A percentile compares a stretch with the other conserved stretches of the same genome.
Evolutionary conservation across 2,113 vertebrate genomes (phyloP).

Genomic region (Trogon surrucura): DNA sequence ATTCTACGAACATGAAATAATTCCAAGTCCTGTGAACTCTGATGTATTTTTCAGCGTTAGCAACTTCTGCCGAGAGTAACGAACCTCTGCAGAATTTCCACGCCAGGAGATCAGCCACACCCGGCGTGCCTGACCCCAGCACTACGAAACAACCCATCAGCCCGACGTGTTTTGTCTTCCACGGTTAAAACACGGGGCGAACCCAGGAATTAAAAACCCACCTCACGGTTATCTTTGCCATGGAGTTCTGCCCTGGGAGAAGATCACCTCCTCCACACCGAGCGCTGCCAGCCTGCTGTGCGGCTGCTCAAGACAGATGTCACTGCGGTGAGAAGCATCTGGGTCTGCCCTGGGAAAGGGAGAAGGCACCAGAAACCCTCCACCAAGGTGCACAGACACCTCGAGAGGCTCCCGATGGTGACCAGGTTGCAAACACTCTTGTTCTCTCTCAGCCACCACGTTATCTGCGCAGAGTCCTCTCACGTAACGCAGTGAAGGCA

Average conservation of each 20-base stretch:
- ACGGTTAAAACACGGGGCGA: not conserved
- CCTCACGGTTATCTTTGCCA: not conserved
- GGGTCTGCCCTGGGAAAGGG: not conserved
- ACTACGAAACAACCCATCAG: not conserved
- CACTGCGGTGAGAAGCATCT: not conserved
- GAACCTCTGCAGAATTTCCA: not conserved
- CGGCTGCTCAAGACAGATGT: not conserved
- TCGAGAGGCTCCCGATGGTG: constrained; percentile 26
- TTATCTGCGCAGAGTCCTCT: not conserved
- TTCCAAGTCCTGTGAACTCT: not conserved
- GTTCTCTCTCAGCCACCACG: not conserved
- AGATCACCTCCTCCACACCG: not conserved
- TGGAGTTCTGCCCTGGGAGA: not conserved
- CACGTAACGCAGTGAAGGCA: not conserved
- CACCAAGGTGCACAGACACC: constrained; percentile 38
- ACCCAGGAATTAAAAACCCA: not conserved
- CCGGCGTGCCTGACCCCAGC: not conserved
- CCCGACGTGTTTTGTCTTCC: not conserved
- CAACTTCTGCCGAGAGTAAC: not conserved
- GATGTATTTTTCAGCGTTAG: not conserved
- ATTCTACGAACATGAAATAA: not conserved
- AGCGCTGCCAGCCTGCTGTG: not conserved
- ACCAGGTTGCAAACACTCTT: constrained; percentile 3
- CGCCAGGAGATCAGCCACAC: not conserved
- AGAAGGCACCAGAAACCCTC: not conserved